Conservation (phyloP, 2,797 vertebrate genomes). For the Poeciliopsis paucimaculata region DNA sequence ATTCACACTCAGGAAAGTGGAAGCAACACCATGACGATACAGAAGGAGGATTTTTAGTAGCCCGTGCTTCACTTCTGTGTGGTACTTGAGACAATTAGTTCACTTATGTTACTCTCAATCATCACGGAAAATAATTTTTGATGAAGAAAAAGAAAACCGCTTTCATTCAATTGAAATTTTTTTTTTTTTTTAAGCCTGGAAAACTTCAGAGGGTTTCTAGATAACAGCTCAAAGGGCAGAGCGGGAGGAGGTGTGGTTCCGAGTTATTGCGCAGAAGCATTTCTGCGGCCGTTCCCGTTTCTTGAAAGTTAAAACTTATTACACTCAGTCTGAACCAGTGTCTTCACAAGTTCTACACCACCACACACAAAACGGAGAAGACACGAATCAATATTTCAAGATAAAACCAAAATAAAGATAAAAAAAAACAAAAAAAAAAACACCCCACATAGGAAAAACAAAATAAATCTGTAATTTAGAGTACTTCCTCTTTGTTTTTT, state of each 20-base stretch:
- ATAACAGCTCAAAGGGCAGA: conserved; percentile 12
- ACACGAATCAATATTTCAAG: conserved; percentile 64
- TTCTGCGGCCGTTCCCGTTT: conserved; percentile 39
- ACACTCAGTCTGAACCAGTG: conserved; percentile 59
- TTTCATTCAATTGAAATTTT: conserved; percentile 13
- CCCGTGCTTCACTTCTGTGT: conserved; percentile 68
- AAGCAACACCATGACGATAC: conserved; percentile 44
- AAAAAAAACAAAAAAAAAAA: conserved; percentile 51
- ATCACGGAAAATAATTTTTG: conserved; percentile 2
- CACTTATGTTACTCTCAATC: conserved; percentile 21
- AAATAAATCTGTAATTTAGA: conserved; percentile 57
- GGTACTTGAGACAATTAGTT: conserved; percentile 7
- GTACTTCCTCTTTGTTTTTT: conserved; percentile 50
- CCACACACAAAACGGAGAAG: conserved; percentile 48
- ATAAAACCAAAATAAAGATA: conserved; percentile 63
- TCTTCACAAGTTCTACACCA: conserved; percentile 58
- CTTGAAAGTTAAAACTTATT: conserved; percentile 54
- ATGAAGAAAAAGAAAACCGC: conserved; percentile 18
- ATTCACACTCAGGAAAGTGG: conserved; percentile 32
- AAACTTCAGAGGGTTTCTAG: conserved; percentile 15
- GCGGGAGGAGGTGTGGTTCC: conserved; percentile 1
- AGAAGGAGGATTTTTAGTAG: conserved; percentile 28
- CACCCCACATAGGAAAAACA: conserved; percentile 60
- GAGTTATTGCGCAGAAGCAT: conserved; percentile 12
- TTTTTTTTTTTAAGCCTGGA: conserved; percentile 39